Evolutionary conservation across 1,140 invertebrate genomes (phyloP).

Genomic region (Kradibia gibbosae): DNA sequence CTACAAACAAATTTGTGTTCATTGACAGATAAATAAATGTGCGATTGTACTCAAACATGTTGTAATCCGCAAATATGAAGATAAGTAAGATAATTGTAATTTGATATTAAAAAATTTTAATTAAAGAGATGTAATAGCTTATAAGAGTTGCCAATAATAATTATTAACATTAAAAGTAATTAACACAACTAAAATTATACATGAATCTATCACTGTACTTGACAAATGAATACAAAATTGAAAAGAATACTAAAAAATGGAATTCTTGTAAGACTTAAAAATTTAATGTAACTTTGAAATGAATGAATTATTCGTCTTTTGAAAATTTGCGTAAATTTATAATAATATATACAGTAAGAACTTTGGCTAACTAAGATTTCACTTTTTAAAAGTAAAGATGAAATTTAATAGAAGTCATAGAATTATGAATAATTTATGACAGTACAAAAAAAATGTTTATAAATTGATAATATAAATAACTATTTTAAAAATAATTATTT

Average conservation of each 20-base stretch:
- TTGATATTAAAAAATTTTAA: constrained; percentile 2
- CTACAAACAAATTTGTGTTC: neutral
- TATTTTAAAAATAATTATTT: no score
- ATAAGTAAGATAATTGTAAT: constrained; percentile 41
- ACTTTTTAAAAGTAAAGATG: neutral
- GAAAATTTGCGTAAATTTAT: constrained; percentile 5
- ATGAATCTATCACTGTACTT: neutral
- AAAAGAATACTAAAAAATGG: constrained; percentile 5
- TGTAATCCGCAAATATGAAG: neutral
- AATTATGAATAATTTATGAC: neutral
- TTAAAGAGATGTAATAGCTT: neutral
- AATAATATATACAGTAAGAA: neutral
- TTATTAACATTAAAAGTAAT: constrained; percentile 40
- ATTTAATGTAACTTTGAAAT: neutral
- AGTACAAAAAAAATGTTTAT: no score
- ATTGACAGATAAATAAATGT: neutral
- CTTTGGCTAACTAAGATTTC: neutral
- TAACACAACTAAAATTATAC: constrained; percentile 40
- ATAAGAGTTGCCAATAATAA: constrained; percentile 27
- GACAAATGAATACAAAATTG: neutral
- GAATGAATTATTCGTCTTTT: constrained; percentile 16
- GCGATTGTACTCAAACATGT: no score
- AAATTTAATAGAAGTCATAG: neutral
- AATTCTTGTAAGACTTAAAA: neutral
- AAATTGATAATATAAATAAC: no score